These are phyloP conservation scores for Cyprinodon tularosa DNA, from an alignment of 2,113 vertebrate species.

Conservation along the genomic window DNA sequence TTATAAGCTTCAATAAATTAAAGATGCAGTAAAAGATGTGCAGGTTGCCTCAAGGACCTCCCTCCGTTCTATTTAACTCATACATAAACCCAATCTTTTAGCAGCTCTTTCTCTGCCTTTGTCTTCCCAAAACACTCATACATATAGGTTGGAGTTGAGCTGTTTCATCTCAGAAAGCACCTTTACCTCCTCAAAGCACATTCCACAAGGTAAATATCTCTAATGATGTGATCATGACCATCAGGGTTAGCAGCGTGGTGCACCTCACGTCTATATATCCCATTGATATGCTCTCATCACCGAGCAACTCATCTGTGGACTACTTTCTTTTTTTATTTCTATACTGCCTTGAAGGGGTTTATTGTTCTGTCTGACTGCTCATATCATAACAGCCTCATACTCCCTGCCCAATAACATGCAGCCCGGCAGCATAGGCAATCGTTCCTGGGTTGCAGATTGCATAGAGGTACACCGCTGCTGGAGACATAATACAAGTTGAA, in stretches of 20 bases:
- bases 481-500: conserved; percentile 43
- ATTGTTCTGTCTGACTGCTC: conserved; percentile 48
- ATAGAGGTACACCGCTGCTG: conserved; percentile 31
- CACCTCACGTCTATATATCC: conserved; percentile 38
- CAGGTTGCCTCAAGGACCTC: conserved; percentile 65
- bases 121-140: conserved; percentile 14
- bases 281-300: conserved; percentile 56
- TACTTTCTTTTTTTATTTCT: conserved; percentile 34
- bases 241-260: conserved; percentile 19
- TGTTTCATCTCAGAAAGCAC: conserved; percentile 34
- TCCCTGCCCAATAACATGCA: conserved; percentile 15
- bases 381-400: conserved; percentile 32
- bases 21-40: conserved; percentile 72
- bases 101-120: conserved; percentile 27
- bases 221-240: conserved; percentile 57
- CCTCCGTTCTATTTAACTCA: conserved; percentile 64
- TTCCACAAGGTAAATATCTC: conserved; percentile 31
- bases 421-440: conserved; percentile 27
- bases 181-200: conserved; percentile 47
- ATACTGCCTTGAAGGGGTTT: conserved; percentile 46
- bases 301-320: conserved; percentile 43
- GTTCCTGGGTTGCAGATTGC: conserved; percentile 29
- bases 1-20: conserved; percentile 77
- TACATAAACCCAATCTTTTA: conserved; percentile 45
- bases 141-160: conserved; percentile 26